Conservation (phyloP, 1,140 invertebrate species). For the Drosophila lowei region DNA sequence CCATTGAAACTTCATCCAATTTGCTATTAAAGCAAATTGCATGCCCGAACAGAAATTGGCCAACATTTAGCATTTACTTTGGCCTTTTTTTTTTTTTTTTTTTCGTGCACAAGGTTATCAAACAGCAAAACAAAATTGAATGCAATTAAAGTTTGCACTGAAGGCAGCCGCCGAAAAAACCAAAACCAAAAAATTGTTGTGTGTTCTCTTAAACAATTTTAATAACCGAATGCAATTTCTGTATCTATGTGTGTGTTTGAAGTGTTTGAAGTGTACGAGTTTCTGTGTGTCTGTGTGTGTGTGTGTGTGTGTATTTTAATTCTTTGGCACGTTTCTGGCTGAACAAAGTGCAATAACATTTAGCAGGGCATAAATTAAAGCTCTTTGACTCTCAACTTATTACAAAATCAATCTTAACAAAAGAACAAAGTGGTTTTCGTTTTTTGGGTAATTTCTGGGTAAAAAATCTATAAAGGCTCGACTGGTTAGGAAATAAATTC, state of each 20-base stretch:
- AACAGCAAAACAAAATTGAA: slow-evolving; percentile 62
- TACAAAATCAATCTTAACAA: background rate
- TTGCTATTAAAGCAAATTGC: slow-evolving; percentile 43
- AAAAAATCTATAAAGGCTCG: too few relatives aligned
- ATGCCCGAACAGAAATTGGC: slow-evolving; percentile 59
- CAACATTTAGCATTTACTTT: slow-evolving; percentile 75
- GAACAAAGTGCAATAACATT: slow-evolving; percentile 42
- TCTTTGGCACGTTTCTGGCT: slow-evolving; percentile 27
- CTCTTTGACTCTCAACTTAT: slow-evolving; percentile 2
- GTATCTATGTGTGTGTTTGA: slow-evolving; percentile 7
- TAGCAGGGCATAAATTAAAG: slow-evolving; percentile 19
- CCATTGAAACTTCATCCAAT: slow-evolving; percentile 23
- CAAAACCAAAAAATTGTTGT: slow-evolving; percentile 35
- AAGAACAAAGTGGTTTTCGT: slow-evolving; percentile 9
- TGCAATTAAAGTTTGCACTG: slow-evolving; percentile 77
- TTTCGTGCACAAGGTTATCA: slow-evolving; percentile 69
- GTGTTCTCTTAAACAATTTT: slow-evolving; percentile 63
- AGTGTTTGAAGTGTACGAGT: background rate
- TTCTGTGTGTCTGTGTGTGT: slow-evolving; percentile 11
- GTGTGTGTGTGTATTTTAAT: slow-evolving; percentile 38
- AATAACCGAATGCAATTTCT: slow-evolving; percentile 72
- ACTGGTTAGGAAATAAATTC: too few relatives aligned
- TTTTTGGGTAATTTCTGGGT: background rate
- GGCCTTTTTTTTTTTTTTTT: slow-evolving; percentile 10
- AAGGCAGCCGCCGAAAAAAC: slow-evolving; percentile 44